Conservation (phyloP, 2,797 vertebrate species). For the Pangasius djambal region DNA sequence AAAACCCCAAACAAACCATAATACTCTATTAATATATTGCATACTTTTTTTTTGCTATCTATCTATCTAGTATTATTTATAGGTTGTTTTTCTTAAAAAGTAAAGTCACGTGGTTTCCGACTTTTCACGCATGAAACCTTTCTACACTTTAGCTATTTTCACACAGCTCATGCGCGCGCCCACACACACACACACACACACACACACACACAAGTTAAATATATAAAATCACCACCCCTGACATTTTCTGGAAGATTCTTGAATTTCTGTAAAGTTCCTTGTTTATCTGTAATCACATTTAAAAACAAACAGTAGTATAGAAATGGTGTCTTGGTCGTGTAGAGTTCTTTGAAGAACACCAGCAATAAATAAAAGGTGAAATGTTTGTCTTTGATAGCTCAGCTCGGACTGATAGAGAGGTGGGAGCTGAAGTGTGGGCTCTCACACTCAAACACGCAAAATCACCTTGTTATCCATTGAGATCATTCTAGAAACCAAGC, state of each 20-base stretch:
- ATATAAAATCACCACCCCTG: background rate
- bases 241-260: background rate
- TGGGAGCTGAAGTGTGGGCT: slow-evolving; percentile 49
- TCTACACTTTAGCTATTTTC: background rate
- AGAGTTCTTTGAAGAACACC: background rate
- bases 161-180: background rate
- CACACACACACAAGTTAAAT: background rate
- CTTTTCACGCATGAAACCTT: background rate
- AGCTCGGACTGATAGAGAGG: slow-evolving; percentile 43
- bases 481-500: background rate
- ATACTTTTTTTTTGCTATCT: background rate
- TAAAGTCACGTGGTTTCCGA: background rate
- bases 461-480: slow-evolving; percentile 17
- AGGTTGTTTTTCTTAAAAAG: background rate
- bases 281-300: background rate
- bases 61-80: too few relatives aligned
- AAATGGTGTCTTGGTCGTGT: background rate
- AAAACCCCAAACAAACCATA: too few relatives aligned
- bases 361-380: slow-evolving; percentile 47
- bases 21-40: background rate
- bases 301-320: background rate
- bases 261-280: too few relatives aligned
- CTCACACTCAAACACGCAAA: slow-evolving; percentile 42
- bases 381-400: slow-evolving; percentile 54
- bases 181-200: too few relatives aligned